These are phyloP conservation scores for Odontocolon sp. DNA, from an alignment of 2,888 invertebrate genomes.

Conservation along the genomic window DNA sequence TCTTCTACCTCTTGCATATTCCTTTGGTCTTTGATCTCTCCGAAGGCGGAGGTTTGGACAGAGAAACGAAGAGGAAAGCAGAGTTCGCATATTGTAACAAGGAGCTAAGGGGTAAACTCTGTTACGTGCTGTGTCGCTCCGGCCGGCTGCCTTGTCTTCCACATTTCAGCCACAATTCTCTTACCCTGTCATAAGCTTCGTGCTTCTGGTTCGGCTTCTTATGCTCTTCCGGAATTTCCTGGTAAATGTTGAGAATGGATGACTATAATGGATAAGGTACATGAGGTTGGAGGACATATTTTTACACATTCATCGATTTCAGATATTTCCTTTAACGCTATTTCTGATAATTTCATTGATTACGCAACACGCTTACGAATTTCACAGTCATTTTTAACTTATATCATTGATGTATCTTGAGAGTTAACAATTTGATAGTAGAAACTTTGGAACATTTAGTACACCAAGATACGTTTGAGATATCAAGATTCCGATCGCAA, in stretches of 20 bases:
- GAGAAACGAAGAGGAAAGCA: conserved; percentile 7
- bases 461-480: neutral
- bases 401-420: neutral
- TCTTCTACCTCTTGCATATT: neutral
- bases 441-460: neutral
- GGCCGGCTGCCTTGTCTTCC: neutral
- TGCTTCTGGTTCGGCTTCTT: neutral
- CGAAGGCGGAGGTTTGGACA: neutral
- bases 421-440: too few species aligned
- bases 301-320: too few species aligned
- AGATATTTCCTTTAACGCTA: too few species aligned
- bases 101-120: conserved; percentile 10
- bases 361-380: too few species aligned
- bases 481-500: neutral
- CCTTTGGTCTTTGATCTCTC: conserved; percentile 10
- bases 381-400: too few species aligned
- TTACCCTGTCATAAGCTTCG: neutral
- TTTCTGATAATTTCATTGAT: too few species aligned
- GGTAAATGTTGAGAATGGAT: too few species aligned
- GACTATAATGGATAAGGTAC: too few species aligned
- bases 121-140: neutral
- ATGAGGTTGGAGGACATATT: too few species aligned
- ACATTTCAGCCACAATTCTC: neutral
- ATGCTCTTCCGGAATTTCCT: too few species aligned
- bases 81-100: conserved; percentile 16